Base-by-base conservation (phyloP, 2,797 vertebrate genomes). In the Macroramphosus scolopax region DNA sequence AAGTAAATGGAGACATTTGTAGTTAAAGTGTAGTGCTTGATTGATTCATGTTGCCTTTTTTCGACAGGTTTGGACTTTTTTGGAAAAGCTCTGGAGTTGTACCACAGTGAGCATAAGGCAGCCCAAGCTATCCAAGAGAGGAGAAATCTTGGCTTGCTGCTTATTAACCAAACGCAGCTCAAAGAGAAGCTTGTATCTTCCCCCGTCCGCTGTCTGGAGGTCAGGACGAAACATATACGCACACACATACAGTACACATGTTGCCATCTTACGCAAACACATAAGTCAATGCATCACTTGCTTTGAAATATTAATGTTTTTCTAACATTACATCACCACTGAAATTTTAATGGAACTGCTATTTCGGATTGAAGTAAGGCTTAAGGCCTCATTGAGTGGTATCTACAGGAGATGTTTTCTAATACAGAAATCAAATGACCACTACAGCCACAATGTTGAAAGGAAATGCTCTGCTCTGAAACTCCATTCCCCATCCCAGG, bases 121-220 rank as follows among this genome's bases (percentile, higher is more conserved):
- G 84, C 88, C 7, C 10, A 82, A 7, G 82, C 83, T 32, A 85
- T 95, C 36, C 82, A 56, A 30, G 80, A 85, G 51, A 89, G 74
- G 53, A 91, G 77, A 52, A 72, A 85, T 14, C 70, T 93, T 5
- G 94, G 94, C 17, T 70, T 95, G 60, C 81, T 96, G 53, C 79
- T 93, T 12, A 86, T 96, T 34, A 90, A 95, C 72, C 86, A 89
- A 25, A 87, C 87, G 30, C 77, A 79, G 50, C 81, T 95, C 14
- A 93, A 90, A 81, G 69, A 87, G 30, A 91, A 86, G 43, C 72
- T 95, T 13, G 81, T 85, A 37, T 90, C 91, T 40, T 94, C 92
- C 17, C 89, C 91, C 1, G 68, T 89, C 26, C 61, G 73, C 41
- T 92, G 91, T 72, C 83, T 94, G 42, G 86, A 94, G 89, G 93